A percentile compares a stretch with the other conserved stretches of the same genome.
phyloP scores from a whole-genome alignment of 2,888 invertebrate species.

The Lasioglossum figueresi region DNA sequence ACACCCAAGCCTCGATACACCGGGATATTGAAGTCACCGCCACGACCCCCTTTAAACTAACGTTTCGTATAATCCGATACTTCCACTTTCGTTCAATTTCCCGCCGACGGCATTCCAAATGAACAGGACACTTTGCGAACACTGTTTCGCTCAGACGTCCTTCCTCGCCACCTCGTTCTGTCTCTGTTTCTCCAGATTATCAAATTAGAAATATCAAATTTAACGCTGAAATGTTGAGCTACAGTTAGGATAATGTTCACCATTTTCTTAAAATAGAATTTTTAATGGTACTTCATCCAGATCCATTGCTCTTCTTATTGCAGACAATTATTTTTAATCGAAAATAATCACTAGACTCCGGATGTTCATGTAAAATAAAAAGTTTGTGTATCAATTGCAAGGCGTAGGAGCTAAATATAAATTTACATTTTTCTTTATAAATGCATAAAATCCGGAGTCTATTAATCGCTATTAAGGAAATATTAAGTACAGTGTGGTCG shows the following conservation, averaged over 20 bases:
- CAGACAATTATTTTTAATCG: no score
- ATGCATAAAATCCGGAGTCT: no score
- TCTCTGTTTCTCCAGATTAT: neutral
- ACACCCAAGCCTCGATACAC: constrained; percentile 14
- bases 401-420: no score
- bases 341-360: neutral
- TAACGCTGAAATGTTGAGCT: neutral
- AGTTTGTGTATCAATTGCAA: no score
- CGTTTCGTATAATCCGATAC: constrained; percentile 8
- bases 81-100: constrained; percentile 7
- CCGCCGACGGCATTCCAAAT: neutral
- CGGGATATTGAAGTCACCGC: constrained; percentile 9
- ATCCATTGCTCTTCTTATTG: no score
- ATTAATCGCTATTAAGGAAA: neutral
- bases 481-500: neutral
- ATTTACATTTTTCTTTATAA: no score
- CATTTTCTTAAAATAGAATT: neutral
- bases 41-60: constrained; percentile 5
- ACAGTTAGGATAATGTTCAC: neutral
- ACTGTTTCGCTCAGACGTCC: neutral
- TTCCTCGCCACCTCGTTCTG: neutral
- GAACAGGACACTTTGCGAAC: neutral
- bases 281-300: neutral
- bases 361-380: no score
- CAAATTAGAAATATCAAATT: neutral